These are phyloP conservation scores for Tetramorium alpestre DNA, from an alignment of 1,140 invertebrate genomes.

Conservation along the genomic window DNA sequence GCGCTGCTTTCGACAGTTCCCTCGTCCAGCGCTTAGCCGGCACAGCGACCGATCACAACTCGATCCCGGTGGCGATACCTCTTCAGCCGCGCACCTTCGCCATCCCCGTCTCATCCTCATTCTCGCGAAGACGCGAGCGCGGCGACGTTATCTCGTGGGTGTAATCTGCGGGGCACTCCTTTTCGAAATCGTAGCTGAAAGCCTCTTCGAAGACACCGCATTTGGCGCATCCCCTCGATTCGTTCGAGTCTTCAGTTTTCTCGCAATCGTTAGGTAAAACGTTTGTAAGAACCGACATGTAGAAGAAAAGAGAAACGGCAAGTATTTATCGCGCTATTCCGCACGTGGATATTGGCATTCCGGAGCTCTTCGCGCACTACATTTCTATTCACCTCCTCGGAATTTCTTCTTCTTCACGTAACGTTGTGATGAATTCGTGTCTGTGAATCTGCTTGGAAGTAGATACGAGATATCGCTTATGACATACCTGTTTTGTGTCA, in stretches of 20 bases:
- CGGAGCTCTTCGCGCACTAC: background rate
- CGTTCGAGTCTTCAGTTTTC: background rate
- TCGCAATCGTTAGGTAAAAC: background rate
- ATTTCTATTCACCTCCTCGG: background rate
- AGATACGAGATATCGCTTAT: background rate
- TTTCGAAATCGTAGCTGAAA: too few species aligned
- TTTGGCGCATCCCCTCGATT: too few species aligned
- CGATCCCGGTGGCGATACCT: background rate
- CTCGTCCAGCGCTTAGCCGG: background rate
- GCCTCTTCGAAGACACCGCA: too few species aligned
- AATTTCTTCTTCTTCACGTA: background rate
- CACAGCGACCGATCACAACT: background rate
- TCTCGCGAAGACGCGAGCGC: background rate
- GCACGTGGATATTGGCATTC: background rate
- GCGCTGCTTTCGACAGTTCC: slow-evolving; percentile 9
- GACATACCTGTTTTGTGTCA: slow-evolving; percentile 18
- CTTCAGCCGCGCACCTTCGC: too few species aligned
- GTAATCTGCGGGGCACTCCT: background rate
- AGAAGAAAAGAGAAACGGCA: background rate
- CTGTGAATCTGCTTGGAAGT: background rate
- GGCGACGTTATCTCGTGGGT: slow-evolving; percentile 2
- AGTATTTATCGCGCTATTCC: background rate
- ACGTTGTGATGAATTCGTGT: background rate
- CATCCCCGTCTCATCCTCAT: too few species aligned
- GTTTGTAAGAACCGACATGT: background rate